Conservation (phyloP, 2,888 invertebrate species). For the Bellardia pandia region DNA sequence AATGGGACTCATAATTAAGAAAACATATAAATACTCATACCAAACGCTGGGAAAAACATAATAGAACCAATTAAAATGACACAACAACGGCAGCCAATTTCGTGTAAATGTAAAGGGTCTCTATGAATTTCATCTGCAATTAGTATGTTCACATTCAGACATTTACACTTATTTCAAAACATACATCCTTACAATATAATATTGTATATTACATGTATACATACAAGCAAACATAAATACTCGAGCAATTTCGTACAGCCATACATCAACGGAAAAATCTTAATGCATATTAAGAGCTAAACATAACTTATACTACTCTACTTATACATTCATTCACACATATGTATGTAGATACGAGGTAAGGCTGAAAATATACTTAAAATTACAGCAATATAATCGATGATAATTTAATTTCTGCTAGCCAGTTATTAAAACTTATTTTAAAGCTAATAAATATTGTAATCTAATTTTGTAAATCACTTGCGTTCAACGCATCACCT, state of each 20-base stretch:
- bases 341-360: neutral
- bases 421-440: no score
- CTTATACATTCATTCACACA: neutral
- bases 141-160: conserved; percentile 10
- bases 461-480: no score
- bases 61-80: conserved; percentile 53
- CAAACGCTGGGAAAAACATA: conserved; percentile 20
- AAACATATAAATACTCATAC: neutral
- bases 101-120: conserved; percentile 15
- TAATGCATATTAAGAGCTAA: conserved; percentile 60
- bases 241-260: neutral
- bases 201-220: no score
- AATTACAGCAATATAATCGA: no score
- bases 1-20: conserved; percentile 5
- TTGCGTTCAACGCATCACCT: no score
- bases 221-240: neutral
- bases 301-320: conserved; percentile 27
- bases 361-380: neutral
- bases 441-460: no score
- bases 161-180: neutral
- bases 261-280: conserved; percentile 40
- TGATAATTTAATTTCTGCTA: no score
- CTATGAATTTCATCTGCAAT: conserved; percentile 34
- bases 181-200: neutral
- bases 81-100: conserved; percentile 29